Evolutionary conservation across 2,797 vertebrate species (phyloP), one percentile per base, ranked within the genome.

Genomic region (Acanthurus tractus): DNA sequence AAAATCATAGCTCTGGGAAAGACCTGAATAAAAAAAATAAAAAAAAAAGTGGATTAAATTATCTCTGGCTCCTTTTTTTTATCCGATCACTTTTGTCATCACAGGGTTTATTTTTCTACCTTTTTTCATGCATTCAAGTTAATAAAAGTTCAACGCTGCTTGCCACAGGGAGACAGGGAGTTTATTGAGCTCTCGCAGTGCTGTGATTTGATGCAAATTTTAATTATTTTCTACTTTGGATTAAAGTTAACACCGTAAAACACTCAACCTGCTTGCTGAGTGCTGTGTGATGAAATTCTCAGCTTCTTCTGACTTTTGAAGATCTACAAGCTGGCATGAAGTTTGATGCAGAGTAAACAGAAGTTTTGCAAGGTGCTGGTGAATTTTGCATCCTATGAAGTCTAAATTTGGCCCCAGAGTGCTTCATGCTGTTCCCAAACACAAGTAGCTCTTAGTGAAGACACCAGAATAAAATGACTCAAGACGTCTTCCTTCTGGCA

Each of bases 401-500:
- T 79, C 63, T 82, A 86, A 84, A 90, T 74, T 2, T 74, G 63
- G 38, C 63, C 52, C 36, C 22, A 15, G 64, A 76, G 59, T 69
- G 55, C 29, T 66, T 45, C 1, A n/a, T 54, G 59, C 77, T 49
- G 44, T 69, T 84, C 29, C 62, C 67, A 83, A 85, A 85, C 14
- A 80, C 54, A 52, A 38, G 61, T 22, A 44, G 67, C 38, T 78
- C 36, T 53, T 44, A 61, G 63, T 68, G 40, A 82, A 79, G 69
- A 79, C 63, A 80, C 63, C 52, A 75, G 83, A 85, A 79, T 76
- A 76, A 85, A 88, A 76, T 67, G 58, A 78, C 63, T 70, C 0
- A 11, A 76, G 79, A 82, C 59, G 50, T 56, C 40, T 62, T 89
- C 84, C 87, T 78, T 79, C 70, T 88, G 85, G 79, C 74, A 45